These are phyloP conservation scores for Umimayanthus chanpuru DNA, from an alignment of 92 coral and sea anemone genomes.

Conservation along the genomic window DNA sequence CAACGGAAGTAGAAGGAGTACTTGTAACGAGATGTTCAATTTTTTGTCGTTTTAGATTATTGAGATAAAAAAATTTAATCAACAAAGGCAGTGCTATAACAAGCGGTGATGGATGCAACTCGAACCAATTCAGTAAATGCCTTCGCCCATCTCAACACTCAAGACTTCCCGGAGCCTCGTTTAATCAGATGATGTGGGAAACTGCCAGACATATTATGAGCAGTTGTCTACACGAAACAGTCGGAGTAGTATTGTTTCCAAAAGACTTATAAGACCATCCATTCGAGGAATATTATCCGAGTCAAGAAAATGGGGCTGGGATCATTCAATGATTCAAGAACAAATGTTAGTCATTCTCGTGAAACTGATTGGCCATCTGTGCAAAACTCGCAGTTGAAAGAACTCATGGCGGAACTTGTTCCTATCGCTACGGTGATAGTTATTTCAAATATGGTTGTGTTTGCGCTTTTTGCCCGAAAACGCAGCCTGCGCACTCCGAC, in stretches of 20 bases:
- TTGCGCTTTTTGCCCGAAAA: slow-evolving; percentile 22
- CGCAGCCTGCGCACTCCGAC: slow-evolving; percentile 33
- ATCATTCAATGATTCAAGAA: neutral
- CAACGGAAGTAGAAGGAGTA: too few species aligned
- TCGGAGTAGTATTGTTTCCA: too few species aligned
- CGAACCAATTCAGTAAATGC: too few species aligned
- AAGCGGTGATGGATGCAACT: neutral
- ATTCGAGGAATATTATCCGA: too few species aligned
- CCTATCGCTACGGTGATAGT: slow-evolving; percentile 21
- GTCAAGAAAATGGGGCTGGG: too few species aligned
- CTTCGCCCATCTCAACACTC: neutral
- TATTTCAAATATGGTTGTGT: neutral
- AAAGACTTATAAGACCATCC: too few species aligned
- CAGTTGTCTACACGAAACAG: too few species aligned
- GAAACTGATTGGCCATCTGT: neutral
- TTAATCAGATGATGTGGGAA: neutral
- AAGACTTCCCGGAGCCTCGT: neutral
- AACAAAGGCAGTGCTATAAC: neutral
- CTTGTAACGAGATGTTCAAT: too few species aligned
- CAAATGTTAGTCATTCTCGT: neutral
- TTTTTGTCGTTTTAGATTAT: too few species aligned
- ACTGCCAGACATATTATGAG: too few species aligned
- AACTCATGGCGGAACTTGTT: neutral
- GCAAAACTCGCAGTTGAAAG: neutral
- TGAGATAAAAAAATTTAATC: too few species aligned